phyloP scores from a whole-genome alignment of 1,140 invertebrate genomes.

The Bombus soroeensis region DNA sequence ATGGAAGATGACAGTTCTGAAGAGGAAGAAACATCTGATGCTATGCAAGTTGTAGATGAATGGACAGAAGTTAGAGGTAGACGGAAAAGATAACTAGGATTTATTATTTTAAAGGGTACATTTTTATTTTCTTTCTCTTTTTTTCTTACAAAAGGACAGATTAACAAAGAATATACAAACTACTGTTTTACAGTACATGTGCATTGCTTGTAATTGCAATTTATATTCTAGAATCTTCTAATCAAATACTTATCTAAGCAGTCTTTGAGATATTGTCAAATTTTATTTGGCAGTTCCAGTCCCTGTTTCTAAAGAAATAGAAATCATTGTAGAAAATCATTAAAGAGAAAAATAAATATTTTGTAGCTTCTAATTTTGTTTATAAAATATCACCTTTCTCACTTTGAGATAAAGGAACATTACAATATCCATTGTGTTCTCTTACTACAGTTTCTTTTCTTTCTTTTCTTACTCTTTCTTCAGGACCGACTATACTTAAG shows the following conservation, averaged over 20 bases:
- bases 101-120: constrained; percentile 31
- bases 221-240: constrained; percentile 38
- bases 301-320: constrained; percentile 41
- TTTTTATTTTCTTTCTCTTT: constrained; percentile 41
- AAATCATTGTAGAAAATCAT: neutral
- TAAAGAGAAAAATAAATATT: constrained; percentile 9
- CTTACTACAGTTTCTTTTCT: constrained; percentile 60
- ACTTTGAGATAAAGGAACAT: constrained; percentile 53
- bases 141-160: constrained; percentile 50
- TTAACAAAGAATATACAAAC: constrained; percentile 19
- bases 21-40: constrained; percentile 35
- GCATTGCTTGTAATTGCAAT: constrained; percentile 35
- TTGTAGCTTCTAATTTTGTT: neutral
- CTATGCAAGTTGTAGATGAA: constrained; percentile 58
- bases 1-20: constrained; percentile 36
- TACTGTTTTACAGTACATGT: constrained; percentile 34
- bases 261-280: constrained; percentile 46
- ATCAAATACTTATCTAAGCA: constrained; percentile 61
- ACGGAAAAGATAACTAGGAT: constrained; percentile 62
- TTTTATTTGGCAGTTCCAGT: constrained; percentile 46
- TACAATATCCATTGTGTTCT: constrained; percentile 73
- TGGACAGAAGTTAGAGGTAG: constrained; percentile 69
- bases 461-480: constrained; percentile 62
- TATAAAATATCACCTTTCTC: constrained; percentile 42
- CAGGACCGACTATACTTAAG: constrained; percentile 83